Percentiles rank a stretch among this genome's conserved stretches.
These are phyloP conservation scores for Borostomias antarcticus DNA, from an alignment of 2,797 vertebrate genomes.

Conservation along the genomic window DNA sequence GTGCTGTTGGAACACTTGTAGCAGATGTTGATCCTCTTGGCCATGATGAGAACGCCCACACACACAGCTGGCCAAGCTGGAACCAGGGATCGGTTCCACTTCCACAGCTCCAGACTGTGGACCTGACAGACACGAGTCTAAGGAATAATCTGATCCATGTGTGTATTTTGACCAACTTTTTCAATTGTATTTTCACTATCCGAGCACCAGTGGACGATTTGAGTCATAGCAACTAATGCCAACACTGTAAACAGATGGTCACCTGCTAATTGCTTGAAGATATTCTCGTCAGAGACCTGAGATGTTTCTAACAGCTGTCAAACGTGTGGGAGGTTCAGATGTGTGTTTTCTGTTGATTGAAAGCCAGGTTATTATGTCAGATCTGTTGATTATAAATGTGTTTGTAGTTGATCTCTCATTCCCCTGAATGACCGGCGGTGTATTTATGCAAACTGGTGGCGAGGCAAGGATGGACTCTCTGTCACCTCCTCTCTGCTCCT, in stretches of 20 bases:
- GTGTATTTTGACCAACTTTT: not conserved
- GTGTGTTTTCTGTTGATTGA: not conserved
- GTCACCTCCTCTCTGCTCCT: too few relatives aligned
- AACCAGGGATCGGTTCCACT: too few relatives aligned
- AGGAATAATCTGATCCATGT: not conserved
- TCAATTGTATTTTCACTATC: not conserved
- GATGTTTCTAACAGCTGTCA: not conserved
- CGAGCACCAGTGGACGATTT: not conserved
- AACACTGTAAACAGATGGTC: not conserved
- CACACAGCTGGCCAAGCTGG: too few relatives aligned
- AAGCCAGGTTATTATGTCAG: too few relatives aligned
- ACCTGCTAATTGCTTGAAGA: not conserved
- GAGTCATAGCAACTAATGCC: not conserved
- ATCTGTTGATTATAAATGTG: not conserved
- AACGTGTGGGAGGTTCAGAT: not conserved
- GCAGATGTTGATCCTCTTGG: too few relatives aligned
- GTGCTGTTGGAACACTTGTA: too few relatives aligned
- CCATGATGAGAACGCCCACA: too few relatives aligned
- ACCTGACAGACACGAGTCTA: not conserved
- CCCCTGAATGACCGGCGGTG: not conserved
- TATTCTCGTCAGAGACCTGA: not conserved
- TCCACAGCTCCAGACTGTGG: too few relatives aligned
- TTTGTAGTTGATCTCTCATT: not conserved
- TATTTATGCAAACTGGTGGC: slow-evolving; percentile 1
- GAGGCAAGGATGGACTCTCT: not conserved